Evolutionary conservation across 2,113 vertebrate genomes (phyloP).

Genomic region (Alces alces): DNA sequence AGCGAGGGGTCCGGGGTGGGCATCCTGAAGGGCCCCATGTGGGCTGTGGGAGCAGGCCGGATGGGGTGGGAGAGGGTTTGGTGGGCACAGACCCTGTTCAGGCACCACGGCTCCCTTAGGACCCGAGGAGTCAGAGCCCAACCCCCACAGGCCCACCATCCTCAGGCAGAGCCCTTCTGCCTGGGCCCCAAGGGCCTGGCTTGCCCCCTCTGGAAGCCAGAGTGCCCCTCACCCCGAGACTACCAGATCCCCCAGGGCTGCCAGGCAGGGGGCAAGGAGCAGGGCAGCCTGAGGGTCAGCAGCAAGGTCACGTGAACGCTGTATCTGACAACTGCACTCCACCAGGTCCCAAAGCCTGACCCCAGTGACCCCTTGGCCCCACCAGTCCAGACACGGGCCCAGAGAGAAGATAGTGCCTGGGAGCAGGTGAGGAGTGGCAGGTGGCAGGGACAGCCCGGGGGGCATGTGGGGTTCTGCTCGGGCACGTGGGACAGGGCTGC

Average conservation of each 20-base stretch:
- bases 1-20: not conserved
- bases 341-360: not conserved
- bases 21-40: not conserved
- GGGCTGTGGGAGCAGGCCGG: too few species aligned
- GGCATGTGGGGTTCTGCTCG: accelerated
- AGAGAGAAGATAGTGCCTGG: not conserved
- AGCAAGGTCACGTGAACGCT: not conserved
- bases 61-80: not conserved
- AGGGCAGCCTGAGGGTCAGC: accelerated
- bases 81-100: not conserved
- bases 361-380: not conserved
- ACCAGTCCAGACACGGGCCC: not conserved
- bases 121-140: not conserved
- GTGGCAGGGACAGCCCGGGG: accelerated
- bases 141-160: not conserved
- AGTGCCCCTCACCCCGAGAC: not conserved
- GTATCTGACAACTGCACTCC: not conserved
- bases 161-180: not conserved
- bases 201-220: not conserved
- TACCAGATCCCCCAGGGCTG: not conserved
- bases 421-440: not conserved
- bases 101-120: not conserved
- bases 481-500: too few species aligned
- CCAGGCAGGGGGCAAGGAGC: not conserved
- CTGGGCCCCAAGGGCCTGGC: not conserved